These are phyloP conservation scores for Drosophila bocqueti DNA, from an alignment of 1,140 invertebrate species.

Conservation along the genomic window DNA sequence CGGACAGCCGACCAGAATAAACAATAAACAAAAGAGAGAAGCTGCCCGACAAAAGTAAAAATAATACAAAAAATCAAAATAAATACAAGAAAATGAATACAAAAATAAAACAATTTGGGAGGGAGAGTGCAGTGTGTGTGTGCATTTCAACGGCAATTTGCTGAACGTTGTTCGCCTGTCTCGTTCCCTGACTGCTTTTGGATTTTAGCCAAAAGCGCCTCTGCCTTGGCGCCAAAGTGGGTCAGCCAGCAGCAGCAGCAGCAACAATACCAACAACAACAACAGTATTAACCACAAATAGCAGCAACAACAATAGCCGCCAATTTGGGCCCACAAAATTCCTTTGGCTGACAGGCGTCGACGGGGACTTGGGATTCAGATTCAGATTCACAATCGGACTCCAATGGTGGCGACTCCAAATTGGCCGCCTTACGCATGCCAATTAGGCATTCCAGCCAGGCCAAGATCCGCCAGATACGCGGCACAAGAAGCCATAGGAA, in stretches of 20 bases:
- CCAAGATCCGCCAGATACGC: constrained; percentile 12
- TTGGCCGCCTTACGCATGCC: constrained; percentile 71
- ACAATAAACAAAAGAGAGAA: constrained; percentile 40
- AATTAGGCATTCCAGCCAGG: constrained; percentile 53
- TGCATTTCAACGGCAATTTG: constrained; percentile 55
- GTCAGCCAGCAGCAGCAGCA: constrained; percentile 58
- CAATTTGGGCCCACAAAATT: constrained; percentile 79
- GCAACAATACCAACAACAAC: constrained; percentile 33
- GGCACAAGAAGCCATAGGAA: background rate
- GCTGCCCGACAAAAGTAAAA: constrained; percentile 14
- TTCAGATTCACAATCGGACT: constrained; percentile 28
- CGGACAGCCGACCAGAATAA: constrained; percentile 22
- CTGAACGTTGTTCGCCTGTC: constrained; percentile 54
- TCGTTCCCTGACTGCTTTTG: constrained; percentile 63
- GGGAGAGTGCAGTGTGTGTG: background rate
- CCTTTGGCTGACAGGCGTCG: constrained; percentile 72
- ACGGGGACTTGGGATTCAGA: constrained; percentile 46
- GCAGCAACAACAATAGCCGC: constrained; percentile 68
- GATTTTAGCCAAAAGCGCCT: constrained; percentile 71
- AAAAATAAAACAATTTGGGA: constrained; percentile 2
- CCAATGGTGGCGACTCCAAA: constrained; percentile 38
- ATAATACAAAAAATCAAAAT: constrained; percentile 2
- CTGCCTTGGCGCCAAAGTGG: constrained; percentile 71
- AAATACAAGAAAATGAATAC: constrained; percentile 4
- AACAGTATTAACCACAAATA: constrained; percentile 8